Evolutionary conservation across 2,113 vertebrate genomes (phyloP), one percentile per base, ranked within the genome.

Genomic region (Rhea americana): DNA sequence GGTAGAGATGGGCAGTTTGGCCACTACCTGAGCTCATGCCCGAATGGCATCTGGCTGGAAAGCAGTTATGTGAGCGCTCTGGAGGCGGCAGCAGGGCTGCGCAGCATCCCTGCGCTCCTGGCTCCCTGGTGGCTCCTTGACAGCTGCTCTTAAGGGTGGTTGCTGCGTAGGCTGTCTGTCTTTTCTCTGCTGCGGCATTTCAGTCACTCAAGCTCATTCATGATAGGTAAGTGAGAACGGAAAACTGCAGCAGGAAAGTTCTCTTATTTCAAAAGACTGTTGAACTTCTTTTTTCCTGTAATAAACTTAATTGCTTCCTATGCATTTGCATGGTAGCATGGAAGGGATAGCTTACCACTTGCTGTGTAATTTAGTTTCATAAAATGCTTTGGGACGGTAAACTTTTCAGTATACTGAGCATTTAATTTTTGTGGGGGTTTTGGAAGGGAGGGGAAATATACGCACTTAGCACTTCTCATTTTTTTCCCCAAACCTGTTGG

Each of bases 261-360:
- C 92, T 95, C 95, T 70, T 56, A 45, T 94, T 96, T 95, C 89
- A 71, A 56, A 95, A 88, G 91, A 6, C 71, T 62, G 7, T 22
- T 77, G 51, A 61, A 55, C 25, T 81, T 28, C 39, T 90, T 82
- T 91, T 80, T 58, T 56, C 79, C 58, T 66, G 39, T 41, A 76
- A 37, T 96, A 96, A 97, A 97, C 18, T 66, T 96, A 93, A 96
- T 91, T 96, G 96, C 93, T 97, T 96, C 94, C 95, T 94, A 30
- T 66, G 4, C 48, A 11, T 84, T 65, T 77, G 19, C 85, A 72
- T 93, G 77, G 24, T 35, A 26, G 14, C 47, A 10, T 3, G 78
- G 84, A 73, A 45, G 41, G 59, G n/a, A 26, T 41, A 53, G 39
- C 10, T 80, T 88, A 45, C 53, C 71, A 8, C 59, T 21, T 78